phyloP scores from a whole-genome alignment of 2,113 vertebrate species.

The Gambusia holbrooki region DNA sequence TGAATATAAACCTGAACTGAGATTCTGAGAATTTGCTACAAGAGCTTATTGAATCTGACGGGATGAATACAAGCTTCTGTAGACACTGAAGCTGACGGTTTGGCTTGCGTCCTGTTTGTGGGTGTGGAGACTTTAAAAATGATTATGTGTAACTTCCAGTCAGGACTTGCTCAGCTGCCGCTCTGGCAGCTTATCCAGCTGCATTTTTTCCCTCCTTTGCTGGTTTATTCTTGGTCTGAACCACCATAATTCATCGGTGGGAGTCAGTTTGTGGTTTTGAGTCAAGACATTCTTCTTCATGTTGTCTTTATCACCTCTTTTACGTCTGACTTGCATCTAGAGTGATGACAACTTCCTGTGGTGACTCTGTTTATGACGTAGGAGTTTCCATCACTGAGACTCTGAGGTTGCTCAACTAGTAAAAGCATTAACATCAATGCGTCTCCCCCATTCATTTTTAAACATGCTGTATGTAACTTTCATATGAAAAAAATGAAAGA shows the following conservation, averaged over 20 bases:
- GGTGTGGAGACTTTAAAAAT: no score
- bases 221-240: slow-evolving; percentile 26
- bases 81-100: no score
- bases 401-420: not conserved
- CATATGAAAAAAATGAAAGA: no score
- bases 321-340: not conserved
- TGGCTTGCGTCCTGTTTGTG: not conserved
- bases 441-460: not conserved
- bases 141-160: not conserved
- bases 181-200: no score
- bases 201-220: not conserved
- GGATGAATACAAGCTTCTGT: not conserved
- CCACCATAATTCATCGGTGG: slow-evolving; percentile 30
- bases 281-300: not conserved
- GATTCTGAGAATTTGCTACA: no score
- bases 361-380: not conserved
- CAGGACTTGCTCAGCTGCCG: not conserved
- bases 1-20: no score
- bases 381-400: not conserved
- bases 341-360: not conserved
- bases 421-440: not conserved
- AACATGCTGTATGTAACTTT: no score
- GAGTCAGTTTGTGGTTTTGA: slow-evolving; percentile 29
- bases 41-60: no score
- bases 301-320: not conserved